phyloP scores from a whole-genome alignment of 2,113 vertebrate species.

The Mustela lutreola region DNA sequence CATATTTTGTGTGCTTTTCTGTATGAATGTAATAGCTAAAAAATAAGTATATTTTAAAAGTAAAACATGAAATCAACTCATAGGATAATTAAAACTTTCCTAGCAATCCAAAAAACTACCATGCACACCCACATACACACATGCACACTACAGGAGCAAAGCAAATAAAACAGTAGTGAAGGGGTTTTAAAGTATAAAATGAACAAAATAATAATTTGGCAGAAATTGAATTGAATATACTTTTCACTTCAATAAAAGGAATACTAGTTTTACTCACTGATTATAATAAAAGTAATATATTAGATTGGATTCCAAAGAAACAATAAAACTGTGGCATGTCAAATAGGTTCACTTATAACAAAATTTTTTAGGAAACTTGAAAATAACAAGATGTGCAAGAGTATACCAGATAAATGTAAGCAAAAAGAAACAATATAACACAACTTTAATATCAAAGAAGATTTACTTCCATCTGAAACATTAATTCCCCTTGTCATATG shows the following conservation, averaged over 20 bases:
- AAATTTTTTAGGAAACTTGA: background rate
- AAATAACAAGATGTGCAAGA: background rate
- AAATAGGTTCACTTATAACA: background rate
- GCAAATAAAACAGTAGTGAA: background rate
- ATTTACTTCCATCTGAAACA: background rate
- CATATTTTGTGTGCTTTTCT: background rate
- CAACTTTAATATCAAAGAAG: background rate
- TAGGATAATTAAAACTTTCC: background rate
- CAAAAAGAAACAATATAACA: background rate
- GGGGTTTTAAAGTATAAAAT: background rate
- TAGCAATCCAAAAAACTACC: constrained; percentile 3
- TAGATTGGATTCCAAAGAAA: constrained; percentile 20
- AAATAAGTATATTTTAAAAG: background rate
- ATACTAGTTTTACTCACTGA: background rate
- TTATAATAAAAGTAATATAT: constrained; percentile 31
- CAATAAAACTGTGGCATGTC: background rate
- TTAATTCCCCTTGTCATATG: background rate
- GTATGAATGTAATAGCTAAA: background rate
- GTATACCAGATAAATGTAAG: background rate
- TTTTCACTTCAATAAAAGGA: background rate
- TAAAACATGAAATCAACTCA: constrained; percentile 8
- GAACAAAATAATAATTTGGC: background rate
- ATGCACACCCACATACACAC: background rate
- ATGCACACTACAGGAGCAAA: background rate
- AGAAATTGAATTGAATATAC: background rate